Conservation (phyloP, 2,888 invertebrate genomes). For the Andrena fulva region DNA sequence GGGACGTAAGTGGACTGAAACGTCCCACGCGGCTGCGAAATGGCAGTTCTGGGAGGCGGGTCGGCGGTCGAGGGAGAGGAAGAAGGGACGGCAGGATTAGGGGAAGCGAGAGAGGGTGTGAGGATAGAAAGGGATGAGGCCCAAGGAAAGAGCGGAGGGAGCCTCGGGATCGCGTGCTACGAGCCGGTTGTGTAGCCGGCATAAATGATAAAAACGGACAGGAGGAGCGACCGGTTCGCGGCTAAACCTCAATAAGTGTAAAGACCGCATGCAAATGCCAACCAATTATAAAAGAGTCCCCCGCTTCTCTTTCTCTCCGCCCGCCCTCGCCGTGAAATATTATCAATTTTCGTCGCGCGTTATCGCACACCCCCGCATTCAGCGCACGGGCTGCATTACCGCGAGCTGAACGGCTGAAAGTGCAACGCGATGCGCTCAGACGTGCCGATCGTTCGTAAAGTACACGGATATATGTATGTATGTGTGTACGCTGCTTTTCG, state of each 20-base stretch:
- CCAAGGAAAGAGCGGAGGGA: conserved; percentile 26
- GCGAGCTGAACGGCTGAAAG: conserved; percentile 1
- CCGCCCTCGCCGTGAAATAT: conserved; percentile 70
- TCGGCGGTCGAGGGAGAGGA: conserved; percentile 31
- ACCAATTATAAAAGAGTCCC: conserved; percentile 74
- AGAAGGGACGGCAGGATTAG: conserved; percentile 39
- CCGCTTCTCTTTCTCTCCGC: conserved; percentile 13
- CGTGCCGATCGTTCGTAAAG: conserved; percentile 33
- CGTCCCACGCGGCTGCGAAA: conserved; percentile 71
- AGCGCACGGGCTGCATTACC: conserved; percentile 26
- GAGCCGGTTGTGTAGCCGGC: conserved; percentile 75
- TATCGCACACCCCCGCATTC: conserved; percentile 63
- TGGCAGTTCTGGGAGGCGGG: conserved; percentile 57
- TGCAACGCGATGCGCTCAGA: conserved; percentile 6
- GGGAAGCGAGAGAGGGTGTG: conserved; percentile 54
- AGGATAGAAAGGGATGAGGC: conserved; percentile 38
- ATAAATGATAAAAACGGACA: conserved; percentile 80
- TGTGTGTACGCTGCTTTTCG: background rate
- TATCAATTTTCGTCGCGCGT: conserved; percentile 73
- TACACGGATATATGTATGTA: background rate
- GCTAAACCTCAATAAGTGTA: conserved; percentile 76
- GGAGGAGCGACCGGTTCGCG: conserved; percentile 76
- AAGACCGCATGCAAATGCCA: conserved; percentile 76
- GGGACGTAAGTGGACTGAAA: conserved; percentile 67
- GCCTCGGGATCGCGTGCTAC: conserved; percentile 74